Base-by-base conservation (phyloP, 2,797 vertebrate genomes). In the Okamejei kenojei region DNA sequence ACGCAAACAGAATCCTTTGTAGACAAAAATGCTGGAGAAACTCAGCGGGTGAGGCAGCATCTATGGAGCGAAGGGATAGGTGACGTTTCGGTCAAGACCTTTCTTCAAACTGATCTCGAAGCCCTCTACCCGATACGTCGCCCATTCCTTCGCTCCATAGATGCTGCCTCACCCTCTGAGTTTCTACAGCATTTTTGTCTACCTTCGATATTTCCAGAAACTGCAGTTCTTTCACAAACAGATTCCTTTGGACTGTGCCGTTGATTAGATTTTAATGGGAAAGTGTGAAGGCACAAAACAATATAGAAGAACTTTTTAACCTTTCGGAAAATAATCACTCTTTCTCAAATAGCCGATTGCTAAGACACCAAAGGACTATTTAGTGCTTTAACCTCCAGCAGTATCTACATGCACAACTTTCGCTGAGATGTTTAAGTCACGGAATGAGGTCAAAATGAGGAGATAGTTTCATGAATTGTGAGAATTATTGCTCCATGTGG, bases 301-400 rank as follows among this genome's bases (percentile, higher is more conserved):
- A 92, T 76, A 76, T 54, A 76, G 71, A 76, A 76, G 90, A 74
- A 92, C 71, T 76, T 92, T 74, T 92, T 92, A 92, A 92, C 90
- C 90, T 92, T 54, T 76, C 90, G 45, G 90, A 71, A 92, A 74
- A 92, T 92, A 58, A 92, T 92, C 71, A 74, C 90, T 92, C 45
- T 92, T 76, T 76, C 90, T 92, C 76, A 45, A 92, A 92, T 92
- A 76, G 26, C 71, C 71, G 54, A 71, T 92, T 92, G 90, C 90
- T 92, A 92, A 71, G 90, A 92, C 90, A 92, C 90, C 90, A 76
- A 92, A 92, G 90, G 32, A 92, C 68, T 92, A 58, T 92, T 76
- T 76, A n/a, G 90, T 92, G 90, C 74, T 92, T 92, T 92, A 92
- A 92, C 71, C 90, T 92, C 90, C 90, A 54, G 90, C 68, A 92